Percentiles rank a stretch among this genome's conserved stretches.
Evolutionary conservation across 1,140 invertebrate genomes (phyloP).

Genomic region (Papilio xuthus): DNA sequence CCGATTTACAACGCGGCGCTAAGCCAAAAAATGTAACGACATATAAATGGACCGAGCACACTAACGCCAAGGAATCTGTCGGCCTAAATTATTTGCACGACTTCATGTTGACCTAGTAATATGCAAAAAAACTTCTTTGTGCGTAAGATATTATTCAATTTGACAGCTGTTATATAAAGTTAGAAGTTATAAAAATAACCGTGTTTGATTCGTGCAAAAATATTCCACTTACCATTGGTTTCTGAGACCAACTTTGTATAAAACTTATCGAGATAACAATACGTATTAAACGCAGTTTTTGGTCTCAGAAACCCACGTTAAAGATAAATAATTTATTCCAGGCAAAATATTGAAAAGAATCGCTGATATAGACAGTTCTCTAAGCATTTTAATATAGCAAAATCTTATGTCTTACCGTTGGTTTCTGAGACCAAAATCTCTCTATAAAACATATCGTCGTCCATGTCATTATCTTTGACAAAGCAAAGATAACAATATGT

Average conservation of each 20-base stretch:
- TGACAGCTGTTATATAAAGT: background rate
- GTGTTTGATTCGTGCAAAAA: background rate
- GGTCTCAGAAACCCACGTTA: too few species aligned
- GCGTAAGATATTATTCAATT: constrained; percentile 7
- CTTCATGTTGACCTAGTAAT: constrained; percentile 24
- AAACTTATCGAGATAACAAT: too few species aligned
- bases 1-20: background rate
- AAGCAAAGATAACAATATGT: too few species aligned
- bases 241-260: too few species aligned
- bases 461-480: too few species aligned
- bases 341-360: background rate
- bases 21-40: constrained; percentile 32
- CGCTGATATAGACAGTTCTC: background rate
- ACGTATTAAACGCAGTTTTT: too few species aligned
- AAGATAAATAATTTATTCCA: background rate
- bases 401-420: background rate
- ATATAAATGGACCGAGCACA: constrained; percentile 13
- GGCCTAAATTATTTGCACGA: constrained; percentile 31
- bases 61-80: constrained; percentile 29
- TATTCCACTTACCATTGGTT: background rate
- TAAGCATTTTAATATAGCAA: background rate
- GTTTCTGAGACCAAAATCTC: background rate
- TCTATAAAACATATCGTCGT: too few species aligned
- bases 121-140: background rate
- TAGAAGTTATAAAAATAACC: background rate